Percentiles rank a stretch among this genome's conserved stretches.
phyloP scores from a whole-genome alignment of 2,113 vertebrate species.

The Raja brachyura region DNA sequence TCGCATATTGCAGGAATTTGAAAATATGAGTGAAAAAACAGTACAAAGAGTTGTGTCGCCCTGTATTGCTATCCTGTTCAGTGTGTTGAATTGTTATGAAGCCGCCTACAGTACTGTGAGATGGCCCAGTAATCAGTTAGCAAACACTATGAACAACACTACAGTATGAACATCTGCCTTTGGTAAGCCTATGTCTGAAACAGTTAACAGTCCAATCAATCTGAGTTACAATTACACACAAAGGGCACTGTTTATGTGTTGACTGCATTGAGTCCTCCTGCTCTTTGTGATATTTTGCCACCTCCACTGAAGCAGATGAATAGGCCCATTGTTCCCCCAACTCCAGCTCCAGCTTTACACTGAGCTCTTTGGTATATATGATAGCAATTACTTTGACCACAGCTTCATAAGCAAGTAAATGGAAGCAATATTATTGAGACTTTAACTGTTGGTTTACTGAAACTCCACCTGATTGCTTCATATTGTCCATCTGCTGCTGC shows the following conservation, averaged over 20 bases:
- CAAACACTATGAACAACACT: not conserved
- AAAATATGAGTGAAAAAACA: not conserved
- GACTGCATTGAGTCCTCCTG: not conserved
- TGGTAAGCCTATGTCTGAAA: not conserved
- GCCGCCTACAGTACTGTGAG: too few relatives aligned
- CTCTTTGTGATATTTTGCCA: conserved; percentile 21
- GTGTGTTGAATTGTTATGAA: not conserved
- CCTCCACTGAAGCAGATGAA: conserved; percentile 23
- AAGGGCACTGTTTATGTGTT: not conserved
- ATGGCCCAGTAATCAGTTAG: not conserved
- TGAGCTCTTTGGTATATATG: not conserved
- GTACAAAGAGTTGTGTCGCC: not conserved
- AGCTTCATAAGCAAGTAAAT: not conserved
- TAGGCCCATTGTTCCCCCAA: not conserved
- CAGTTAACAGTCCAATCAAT: not conserved
- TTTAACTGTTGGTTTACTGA: not conserved
- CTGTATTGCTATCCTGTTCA: not conserved
- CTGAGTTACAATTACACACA: not conserved
- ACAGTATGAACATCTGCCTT: not conserved
- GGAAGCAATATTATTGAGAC: not conserved
- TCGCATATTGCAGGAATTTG: not conserved
- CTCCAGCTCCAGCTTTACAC: not conserved
- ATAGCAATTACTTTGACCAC: too few relatives aligned
- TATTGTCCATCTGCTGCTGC: not conserved
- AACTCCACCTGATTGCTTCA: not conserved